These are phyloP conservation scores for Coenobita brevimanus DNA, from an alignment of 1,140 invertebrate genomes.

Conservation along the genomic window DNA sequence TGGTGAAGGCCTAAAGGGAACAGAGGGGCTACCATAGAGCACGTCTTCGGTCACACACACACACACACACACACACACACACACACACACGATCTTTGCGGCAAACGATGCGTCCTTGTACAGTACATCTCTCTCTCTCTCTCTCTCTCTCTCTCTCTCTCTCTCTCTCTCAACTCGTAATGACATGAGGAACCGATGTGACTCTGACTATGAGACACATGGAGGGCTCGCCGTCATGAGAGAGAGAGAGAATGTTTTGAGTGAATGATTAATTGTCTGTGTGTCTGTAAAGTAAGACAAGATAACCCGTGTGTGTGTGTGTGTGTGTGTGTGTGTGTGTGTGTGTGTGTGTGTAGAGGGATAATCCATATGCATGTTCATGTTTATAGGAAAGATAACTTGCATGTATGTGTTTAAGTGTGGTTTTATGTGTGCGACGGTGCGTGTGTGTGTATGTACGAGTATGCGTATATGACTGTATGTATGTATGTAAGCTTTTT, in stretches of 20 bases:
- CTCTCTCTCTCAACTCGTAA: neutral
- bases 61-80: neutral
- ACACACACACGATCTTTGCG: neutral
- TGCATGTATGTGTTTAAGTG: neutral
- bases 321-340: slow-evolving; percentile 39
- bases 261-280: slow-evolving; percentile 1
- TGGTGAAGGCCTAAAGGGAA: no score
- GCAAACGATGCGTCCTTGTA: neutral
- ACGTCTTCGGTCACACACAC: neutral
- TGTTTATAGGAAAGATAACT: neutral
- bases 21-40: no score
- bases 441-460: slow-evolving; percentile 4
- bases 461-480: no score
- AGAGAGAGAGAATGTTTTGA: neutral
- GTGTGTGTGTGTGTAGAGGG: neutral
- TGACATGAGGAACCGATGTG: neutral
- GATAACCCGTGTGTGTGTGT: slow-evolving; percentile 36
- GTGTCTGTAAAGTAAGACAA: no score
- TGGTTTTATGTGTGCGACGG: neutral
- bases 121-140: neutral
- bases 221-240: neutral
- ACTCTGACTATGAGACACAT: neutral
- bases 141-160: neutral
- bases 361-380: neutral
- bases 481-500: neutral